These are phyloP conservation scores for Neopelma chrysocephalum DNA, from an alignment of 2,797 vertebrate species.

Conservation along the genomic window DNA sequence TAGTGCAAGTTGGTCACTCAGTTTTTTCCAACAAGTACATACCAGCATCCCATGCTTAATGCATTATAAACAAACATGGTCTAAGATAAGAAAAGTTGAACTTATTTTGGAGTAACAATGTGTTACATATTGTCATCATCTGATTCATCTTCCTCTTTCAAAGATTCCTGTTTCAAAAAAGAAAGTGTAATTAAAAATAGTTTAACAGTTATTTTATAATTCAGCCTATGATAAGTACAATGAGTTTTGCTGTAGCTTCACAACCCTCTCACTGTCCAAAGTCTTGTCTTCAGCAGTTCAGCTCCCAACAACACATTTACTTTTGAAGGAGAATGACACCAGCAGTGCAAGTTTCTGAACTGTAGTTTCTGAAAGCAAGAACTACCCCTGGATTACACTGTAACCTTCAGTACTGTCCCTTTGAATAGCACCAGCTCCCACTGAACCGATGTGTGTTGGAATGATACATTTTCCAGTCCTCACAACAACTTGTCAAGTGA, in stretches of 20 bases:
- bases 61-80: slow-evolving; percentile 48
- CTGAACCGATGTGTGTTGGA: not conserved
- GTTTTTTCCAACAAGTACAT: slow-evolving; percentile 51
- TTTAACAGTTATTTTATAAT: not conserved
- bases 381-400: not conserved
- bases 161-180: slow-evolving; percentile 84
- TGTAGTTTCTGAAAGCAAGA: not conserved
- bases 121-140: slow-evolving; percentile 98
- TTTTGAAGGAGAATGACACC: not conserved
- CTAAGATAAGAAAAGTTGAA: slow-evolving; percentile 36
- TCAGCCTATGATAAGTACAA: not conserved
- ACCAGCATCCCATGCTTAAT: slow-evolving; percentile 35
- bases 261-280: not conserved
- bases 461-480: not conserved
- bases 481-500: too few relatives aligned
- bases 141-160: slow-evolving; percentile 98
- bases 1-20: slow-evolving; percentile 65
- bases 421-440: accelerated
- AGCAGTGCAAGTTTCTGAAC: not conserved
- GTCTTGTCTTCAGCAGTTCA: not conserved
- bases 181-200: not conserved
- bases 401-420: not conserved
- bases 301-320: not conserved
- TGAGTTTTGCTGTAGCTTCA: not conserved
- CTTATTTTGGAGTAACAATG: slow-evolving; percentile 56